A percentile compares a stretch with the other conserved stretches of the same genome.
phyloP scores from a whole-genome alignment of 2,797 vertebrate genomes.

The Lacerta viridis region DNA sequence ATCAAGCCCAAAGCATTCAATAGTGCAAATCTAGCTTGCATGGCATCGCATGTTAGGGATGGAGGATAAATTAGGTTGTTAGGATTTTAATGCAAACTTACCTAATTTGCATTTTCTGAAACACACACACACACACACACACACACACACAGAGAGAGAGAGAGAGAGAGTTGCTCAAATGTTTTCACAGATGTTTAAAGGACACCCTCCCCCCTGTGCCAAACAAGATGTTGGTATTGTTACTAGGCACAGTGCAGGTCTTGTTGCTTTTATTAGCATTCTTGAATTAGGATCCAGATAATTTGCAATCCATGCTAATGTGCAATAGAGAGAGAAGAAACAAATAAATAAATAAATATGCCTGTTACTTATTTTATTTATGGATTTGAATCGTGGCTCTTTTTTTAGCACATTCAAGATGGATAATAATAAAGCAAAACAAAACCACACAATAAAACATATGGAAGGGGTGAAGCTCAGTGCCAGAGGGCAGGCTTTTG shows the following conservation, averaged over 20 bases:
- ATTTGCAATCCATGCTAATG: background rate
- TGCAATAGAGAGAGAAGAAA: background rate
- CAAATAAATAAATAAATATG: background rate
- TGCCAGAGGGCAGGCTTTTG: background rate
- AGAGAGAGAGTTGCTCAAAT: too few species aligned
- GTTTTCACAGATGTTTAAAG: too few species aligned
- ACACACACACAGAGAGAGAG: too few species aligned
- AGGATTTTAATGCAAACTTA: too few species aligned
- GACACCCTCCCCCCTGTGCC: background rate
- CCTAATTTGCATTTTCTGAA: too few species aligned
- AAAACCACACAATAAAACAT: background rate
- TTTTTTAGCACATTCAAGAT: background rate
- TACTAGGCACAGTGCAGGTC: too few species aligned
- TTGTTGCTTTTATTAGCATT: background rate
- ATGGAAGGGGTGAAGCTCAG: background rate
- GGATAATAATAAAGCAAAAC: background rate
- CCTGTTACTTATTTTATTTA: background rate
- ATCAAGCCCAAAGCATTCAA: background rate
- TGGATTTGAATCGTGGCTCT: background rate
- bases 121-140: too few species aligned
- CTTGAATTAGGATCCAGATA: background rate
- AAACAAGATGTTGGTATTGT: background rate
- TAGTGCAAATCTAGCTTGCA: background rate
- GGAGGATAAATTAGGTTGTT: too few species aligned
- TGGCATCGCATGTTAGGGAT: background rate